Evolutionary conservation across 2,113 vertebrate species (phyloP), one percentile per base, ranked within the genome.

Genomic region (Heterochromis multidens): DNA sequence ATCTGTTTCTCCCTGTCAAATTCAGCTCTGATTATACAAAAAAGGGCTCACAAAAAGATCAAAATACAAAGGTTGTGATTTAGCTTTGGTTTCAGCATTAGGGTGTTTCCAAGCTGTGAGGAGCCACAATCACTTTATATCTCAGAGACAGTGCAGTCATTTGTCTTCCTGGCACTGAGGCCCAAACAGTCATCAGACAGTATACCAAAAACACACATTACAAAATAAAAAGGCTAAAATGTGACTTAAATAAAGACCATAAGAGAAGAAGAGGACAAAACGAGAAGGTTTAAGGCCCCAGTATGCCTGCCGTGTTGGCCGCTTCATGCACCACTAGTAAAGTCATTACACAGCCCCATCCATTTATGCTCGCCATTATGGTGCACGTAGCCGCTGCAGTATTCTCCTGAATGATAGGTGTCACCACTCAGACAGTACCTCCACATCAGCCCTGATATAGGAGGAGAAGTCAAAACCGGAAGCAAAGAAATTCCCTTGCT

Each of bases 191-290:
- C 61, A 23, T 35, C 59, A 63, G 31, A 25, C 43, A 21, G 23
- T 6, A 11, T 0, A n/a, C 6, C 21, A 27, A 33, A 29, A 25
- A 46, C 35, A 23, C 65, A 27, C 40, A 0, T 0, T 31, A 23
- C 2, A 54, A 4, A 72, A 43, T 6, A 21, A 14, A 7, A 59
- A 2, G 65, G 56, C n/a, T 23, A 13, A 31, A 59, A 7, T 27
- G 61, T 65, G 33, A 35, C 31, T 13, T 58, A 58, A 25, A 58
- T 11, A 58, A 25, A 58, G 56, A 57, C 4, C 2, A 58, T 11
- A 62, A 33, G 21, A 35, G 31, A 33, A 62, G 60, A 33, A 62
- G 17, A 62, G 17, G 29, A 3, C 60, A 60, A 17, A 60, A 16
- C 0, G 25, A 59, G 57, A 0, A 25, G 0, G 57, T 3, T 59